phyloP scores from a whole-genome alignment of 2,797 vertebrate species.

The Diplodus puntazzo region DNA sequence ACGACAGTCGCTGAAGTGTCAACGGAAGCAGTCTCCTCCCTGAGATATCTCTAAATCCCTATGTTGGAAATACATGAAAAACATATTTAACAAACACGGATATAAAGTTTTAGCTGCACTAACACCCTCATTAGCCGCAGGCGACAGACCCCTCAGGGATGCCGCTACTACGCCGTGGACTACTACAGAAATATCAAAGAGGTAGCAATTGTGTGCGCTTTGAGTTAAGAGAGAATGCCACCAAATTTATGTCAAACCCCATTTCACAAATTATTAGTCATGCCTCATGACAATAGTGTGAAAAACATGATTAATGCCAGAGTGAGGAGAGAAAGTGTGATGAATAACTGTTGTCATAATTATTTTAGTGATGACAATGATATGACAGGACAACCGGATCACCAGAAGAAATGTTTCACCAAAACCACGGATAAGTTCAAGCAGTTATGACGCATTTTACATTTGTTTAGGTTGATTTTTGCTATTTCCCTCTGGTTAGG shows the following conservation, averaged over 20 bases:
- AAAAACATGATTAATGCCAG: conserved; percentile 38
- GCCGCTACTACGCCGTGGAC: not conserved
- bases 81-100: not conserved
- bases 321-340: conserved; percentile 15
- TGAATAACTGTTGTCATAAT: conserved; percentile 28
- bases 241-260: conserved; percentile 28
- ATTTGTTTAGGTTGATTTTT: too few relatives aligned
- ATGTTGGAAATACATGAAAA: not conserved
- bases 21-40: conserved; percentile 9
- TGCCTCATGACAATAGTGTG: conserved; percentile 36
- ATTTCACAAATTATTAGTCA: conserved; percentile 45
- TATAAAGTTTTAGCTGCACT: conserved; percentile 23
- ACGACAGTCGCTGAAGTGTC: conserved; percentile 8
- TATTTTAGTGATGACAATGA: conserved; percentile 13
- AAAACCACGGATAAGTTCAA: too few relatives aligned
- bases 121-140: conserved; percentile 30
- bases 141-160: conserved; percentile 17
- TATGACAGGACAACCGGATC: too few relatives aligned
- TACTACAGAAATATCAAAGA: not conserved
- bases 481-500: too few relatives aligned
- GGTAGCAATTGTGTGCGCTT: not conserved
- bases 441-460: too few relatives aligned
- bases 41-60: conserved; percentile 31
- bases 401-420: too few relatives aligned
- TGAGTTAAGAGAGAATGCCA: conserved; percentile 13